Conservation (phyloP, 2,888 invertebrate species). For the Creontiades dilutus region DNA sequence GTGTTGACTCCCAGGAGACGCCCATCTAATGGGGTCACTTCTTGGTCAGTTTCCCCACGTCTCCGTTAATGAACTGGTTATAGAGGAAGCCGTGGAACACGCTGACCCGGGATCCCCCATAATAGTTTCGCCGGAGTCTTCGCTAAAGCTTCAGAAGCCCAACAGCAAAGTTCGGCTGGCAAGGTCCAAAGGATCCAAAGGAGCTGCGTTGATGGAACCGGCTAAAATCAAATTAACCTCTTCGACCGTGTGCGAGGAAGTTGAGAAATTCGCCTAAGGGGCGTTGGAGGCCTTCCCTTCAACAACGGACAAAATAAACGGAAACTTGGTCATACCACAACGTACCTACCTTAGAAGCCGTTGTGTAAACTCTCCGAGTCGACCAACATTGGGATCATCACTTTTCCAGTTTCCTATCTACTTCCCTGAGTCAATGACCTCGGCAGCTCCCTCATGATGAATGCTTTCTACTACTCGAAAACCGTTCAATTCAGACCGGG, state of each 20-base stretch:
- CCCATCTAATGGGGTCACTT: too few species aligned
- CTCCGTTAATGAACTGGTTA: not conserved
- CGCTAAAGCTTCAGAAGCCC: not conserved
- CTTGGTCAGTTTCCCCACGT: not conserved
- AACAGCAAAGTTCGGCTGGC: constrained; percentile 12
- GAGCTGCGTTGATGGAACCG: constrained; percentile 26
- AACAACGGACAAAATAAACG: constrained; percentile 39
- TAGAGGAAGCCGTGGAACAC: not conserved
- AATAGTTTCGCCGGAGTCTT: constrained; percentile 1
- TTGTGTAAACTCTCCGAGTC: not conserved
- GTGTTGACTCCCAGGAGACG: too few species aligned
- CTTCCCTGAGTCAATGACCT: not conserved
- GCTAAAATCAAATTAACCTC: constrained; percentile 8
- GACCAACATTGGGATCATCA: not conserved
- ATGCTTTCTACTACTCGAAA: not conserved
- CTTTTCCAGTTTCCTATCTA: not conserved
- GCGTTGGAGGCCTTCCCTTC: not conserved
- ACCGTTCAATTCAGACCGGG: not conserved
- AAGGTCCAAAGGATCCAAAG: constrained; percentile 18
- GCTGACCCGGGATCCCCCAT: not conserved
- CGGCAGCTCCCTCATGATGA: not conserved
- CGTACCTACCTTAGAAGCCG: not conserved
- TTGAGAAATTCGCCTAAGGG: constrained; percentile 35
- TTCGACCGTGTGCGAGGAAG: constrained; percentile 35
- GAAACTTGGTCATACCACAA: constrained; percentile 15